Percentiles rank a stretch among this genome's conserved stretches.
These are phyloP conservation scores for Clitarchus hookeri DNA, from an alignment of 2,888 invertebrate species.

Conservation along the genomic window DNA sequence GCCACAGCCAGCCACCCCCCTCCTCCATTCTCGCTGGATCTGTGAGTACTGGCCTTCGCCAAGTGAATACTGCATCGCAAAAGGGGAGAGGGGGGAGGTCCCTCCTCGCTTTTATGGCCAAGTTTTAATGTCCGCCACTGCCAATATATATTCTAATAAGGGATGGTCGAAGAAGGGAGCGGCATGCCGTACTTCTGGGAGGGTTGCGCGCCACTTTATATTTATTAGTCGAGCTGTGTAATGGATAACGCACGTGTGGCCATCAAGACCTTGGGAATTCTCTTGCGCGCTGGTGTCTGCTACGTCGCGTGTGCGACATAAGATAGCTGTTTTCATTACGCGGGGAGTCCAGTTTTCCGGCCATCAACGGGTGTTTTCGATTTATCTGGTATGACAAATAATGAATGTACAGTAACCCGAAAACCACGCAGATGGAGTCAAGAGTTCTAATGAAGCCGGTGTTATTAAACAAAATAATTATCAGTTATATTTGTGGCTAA, in stretches of 20 bases:
- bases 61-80: neutral
- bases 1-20: neutral
- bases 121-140: slow-evolving; percentile 3
- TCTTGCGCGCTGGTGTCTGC: neutral
- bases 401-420: no score
- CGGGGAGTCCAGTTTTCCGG: no score
- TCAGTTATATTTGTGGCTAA: no score
- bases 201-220: neutral
- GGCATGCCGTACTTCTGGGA: neutral
- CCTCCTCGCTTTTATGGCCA: neutral
- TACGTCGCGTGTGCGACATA: neutral
- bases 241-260: neutral
- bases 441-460: no score
- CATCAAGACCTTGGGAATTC: neutral
- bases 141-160: slow-evolving; percentile 14
- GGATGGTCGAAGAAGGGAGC: neutral
- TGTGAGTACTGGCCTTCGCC: neutral
- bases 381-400: no score
- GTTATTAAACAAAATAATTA: no score
- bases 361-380: no score
- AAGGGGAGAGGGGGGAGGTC: neutral
- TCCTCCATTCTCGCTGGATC: neutral
- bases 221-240: slow-evolving; percentile 1
- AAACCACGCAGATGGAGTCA: no score
- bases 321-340: neutral